phyloP scores from a whole-genome alignment of 37 sponge, comb jelly and placozoan genomes.

The Cliona cf. orientalis region DNA sequence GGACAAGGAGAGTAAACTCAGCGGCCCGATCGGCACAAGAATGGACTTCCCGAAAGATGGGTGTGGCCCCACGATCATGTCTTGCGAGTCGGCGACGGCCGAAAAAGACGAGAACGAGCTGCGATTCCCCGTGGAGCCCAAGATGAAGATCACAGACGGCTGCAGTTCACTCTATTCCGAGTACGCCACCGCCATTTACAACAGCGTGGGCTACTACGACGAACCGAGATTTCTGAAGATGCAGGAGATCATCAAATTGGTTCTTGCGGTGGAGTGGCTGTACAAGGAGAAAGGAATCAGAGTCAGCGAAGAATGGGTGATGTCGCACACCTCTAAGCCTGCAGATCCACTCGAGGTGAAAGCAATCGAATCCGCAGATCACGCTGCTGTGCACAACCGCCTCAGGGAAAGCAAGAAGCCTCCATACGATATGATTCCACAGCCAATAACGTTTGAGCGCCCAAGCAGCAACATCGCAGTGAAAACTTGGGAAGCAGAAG shows the following conservation, averaged over 20 bases:
- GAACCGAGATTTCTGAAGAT: constrained; percentile 60
- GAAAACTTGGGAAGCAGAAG: constrained; percentile 1
- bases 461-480: background rate
- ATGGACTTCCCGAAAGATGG: constrained; percentile 30
- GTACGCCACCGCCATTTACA: constrained; percentile 37
- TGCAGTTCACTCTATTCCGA: constrained; percentile 19
- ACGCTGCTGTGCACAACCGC: background rate
- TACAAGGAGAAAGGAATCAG: constrained; percentile 15
- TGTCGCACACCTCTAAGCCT: constrained; percentile 15
- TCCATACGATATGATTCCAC: background rate
- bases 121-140: constrained; percentile 34
- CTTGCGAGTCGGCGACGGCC: constrained; percentile 31
- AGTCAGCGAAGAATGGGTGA: constrained; percentile 44
- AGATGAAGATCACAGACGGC: constrained; percentile 18
- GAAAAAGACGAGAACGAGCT: constrained; percentile 14
- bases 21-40: constrained; percentile 35
- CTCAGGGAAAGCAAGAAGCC: background rate
- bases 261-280: constrained; percentile 53
- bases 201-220: constrained; percentile 52
- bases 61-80: constrained; percentile 22
- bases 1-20: constrained; percentile 26
- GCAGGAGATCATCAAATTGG: constrained; percentile 47
- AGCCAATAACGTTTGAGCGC: background rate
- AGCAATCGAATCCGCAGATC: background rate
- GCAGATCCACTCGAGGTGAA: background rate